Evolutionary conservation across 2,797 vertebrate genomes (phyloP).

Genomic region (Carcharodon carcharias): DNA sequence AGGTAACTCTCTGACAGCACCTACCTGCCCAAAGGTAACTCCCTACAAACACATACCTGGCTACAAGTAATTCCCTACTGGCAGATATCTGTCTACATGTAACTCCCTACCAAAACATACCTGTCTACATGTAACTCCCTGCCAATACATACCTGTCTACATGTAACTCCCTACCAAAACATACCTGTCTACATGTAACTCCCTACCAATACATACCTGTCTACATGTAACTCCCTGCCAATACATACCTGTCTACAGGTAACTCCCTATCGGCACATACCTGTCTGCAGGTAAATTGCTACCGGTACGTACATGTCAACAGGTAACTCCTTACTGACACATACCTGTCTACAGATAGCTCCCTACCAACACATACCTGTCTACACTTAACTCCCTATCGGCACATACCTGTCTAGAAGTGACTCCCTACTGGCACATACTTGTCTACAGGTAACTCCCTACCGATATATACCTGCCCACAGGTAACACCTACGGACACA

Average conservation of each 20-base stretch:
- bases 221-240: too few species aligned
- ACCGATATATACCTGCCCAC: background rate
- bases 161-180: background rate
- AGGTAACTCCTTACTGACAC: background rate
- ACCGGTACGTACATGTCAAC: background rate
- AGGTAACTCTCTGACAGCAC: background rate
- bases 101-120: too few species aligned
- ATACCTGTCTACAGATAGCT: background rate
- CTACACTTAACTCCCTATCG: background rate
- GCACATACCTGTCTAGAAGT: too few species aligned
- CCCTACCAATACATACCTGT: background rate
- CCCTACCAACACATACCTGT: background rate
- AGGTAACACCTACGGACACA: background rate
- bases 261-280: rapidly evolving
- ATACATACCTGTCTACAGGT: background rate
- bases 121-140: background rate
- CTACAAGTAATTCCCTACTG: background rate
- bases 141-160: background rate
- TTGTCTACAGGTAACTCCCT: background rate
- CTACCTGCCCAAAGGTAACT: background rate
- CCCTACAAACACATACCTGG: background rate
- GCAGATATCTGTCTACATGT: background rate
- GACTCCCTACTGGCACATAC: background rate
- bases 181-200: background rate
- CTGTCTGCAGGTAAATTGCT: background rate